Evolutionary conservation across 2,888 invertebrate species (phyloP).

Genomic region (Plagiodera versicolora): DNA sequence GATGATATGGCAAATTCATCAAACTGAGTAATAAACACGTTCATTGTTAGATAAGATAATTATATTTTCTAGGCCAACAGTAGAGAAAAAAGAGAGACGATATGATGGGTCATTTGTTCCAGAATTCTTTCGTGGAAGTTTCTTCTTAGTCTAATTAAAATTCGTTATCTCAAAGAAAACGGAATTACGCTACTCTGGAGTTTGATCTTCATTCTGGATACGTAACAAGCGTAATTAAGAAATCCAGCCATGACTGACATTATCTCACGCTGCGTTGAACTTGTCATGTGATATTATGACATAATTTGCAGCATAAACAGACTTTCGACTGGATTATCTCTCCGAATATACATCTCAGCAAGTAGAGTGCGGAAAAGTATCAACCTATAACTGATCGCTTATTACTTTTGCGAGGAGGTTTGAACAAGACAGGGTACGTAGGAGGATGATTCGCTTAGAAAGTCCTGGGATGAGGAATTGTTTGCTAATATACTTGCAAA

Average conservation of each 20-base stretch:
- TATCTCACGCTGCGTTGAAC: constrained; percentile 30
- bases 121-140: constrained; percentile 8
- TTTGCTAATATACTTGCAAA: too few relatives aligned
- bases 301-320: constrained; percentile 35
- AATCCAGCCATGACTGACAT: constrained; percentile 28
- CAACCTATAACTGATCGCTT: too few relatives aligned
- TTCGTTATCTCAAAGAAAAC: constrained; percentile 23
- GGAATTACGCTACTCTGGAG: constrained; percentile 14
- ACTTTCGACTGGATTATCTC: constrained; percentile 32
- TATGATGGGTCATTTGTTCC: constrained; percentile 5
- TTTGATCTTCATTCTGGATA: constrained; percentile 15
- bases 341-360: constrained; percentile 5
- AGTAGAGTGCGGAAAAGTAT: too few relatives aligned
- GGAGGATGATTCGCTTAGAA: too few relatives aligned
- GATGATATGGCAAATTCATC: too few relatives aligned
- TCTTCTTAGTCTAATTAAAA: constrained; percentile 20
- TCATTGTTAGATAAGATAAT: neutral
- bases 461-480: too few relatives aligned
- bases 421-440: too few relatives aligned
- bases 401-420: too few relatives aligned
- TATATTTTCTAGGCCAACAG: neutral
- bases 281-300: constrained; percentile 24
- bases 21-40: too few relatives aligned
- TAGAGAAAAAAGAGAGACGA: neutral
- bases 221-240: constrained; percentile 18